phyloP scores from a whole-genome alignment of 2,113 vertebrate genomes.

The Alces alces region DNA sequence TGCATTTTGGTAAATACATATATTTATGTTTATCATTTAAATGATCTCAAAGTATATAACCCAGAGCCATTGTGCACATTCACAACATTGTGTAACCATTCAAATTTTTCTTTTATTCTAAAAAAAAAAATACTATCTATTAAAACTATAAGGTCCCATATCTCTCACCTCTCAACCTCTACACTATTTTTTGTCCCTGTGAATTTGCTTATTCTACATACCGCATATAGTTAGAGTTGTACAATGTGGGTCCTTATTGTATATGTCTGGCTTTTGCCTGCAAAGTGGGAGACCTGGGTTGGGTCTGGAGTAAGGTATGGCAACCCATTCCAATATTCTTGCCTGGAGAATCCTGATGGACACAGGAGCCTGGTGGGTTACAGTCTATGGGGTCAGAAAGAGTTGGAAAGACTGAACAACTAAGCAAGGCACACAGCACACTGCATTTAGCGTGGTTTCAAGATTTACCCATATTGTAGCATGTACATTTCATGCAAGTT shows the following conservation, averaged over 20 bases:
- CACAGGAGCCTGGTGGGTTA: background rate
- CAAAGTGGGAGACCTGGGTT: background rate
- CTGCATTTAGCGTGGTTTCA: background rate
- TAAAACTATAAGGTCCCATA: background rate
- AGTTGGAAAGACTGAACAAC: background rate
- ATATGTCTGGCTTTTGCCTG: background rate
- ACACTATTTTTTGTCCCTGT: background rate
- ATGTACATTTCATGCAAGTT: background rate
- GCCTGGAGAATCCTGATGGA: background rate
- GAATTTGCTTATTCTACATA: background rate
- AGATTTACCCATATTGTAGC: background rate
- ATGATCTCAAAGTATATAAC: background rate
- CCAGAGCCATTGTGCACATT: background rate
- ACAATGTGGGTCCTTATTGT: background rate
- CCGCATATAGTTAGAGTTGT: background rate
- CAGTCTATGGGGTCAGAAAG: background rate
- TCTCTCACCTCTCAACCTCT: background rate
- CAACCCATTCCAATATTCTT: background rate
- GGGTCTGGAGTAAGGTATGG: background rate
- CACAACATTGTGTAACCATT: background rate
- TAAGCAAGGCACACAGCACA: background rate
- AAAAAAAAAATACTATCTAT: background rate
- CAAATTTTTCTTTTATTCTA: background rate
- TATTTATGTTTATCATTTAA: background rate
- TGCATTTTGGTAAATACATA: background rate